Evolutionary conservation across 2,888 invertebrate genomes (phyloP).

Genomic region (Drosophila nr. medialis): DNA sequence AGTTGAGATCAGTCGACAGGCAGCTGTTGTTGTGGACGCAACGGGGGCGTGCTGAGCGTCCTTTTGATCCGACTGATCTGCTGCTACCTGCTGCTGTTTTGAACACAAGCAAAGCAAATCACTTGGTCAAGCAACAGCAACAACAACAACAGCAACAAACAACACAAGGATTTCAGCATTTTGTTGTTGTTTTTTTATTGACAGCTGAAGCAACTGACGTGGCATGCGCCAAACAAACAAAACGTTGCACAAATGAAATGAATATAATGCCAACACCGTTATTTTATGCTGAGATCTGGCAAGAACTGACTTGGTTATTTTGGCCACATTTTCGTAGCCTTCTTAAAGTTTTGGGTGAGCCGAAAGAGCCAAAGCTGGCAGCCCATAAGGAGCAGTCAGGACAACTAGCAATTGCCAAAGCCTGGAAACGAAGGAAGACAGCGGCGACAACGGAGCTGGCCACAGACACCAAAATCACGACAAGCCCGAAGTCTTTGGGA

Average conservation of each 20-base stretch:
- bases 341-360: neutral
- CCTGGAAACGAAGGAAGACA: no score
- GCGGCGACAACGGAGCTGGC: no score
- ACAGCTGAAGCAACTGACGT: constrained; percentile 2
- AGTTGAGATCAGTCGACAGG: neutral
- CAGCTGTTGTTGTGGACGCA: constrained; percentile 40
- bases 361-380: neutral
- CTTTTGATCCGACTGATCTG: constrained; percentile 14
- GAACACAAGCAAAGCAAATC: constrained; percentile 69
- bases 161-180: constrained; percentile 4
- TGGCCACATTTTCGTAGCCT: neutral
- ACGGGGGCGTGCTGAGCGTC: constrained; percentile 51
- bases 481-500: no score
- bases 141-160: neutral
- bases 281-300: neutral
- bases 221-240: neutral
- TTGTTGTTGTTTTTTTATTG: neutral
- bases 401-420: no score
- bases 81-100: constrained; percentile 49
- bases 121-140: constrained; percentile 68
- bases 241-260: neutral
- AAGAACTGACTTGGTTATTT: neutral
- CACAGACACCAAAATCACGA: no score
- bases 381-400: neutral
- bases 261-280: neutral